Conservation (phyloP, 1,140 invertebrate species). For the Drosophila suzukii region DNA sequence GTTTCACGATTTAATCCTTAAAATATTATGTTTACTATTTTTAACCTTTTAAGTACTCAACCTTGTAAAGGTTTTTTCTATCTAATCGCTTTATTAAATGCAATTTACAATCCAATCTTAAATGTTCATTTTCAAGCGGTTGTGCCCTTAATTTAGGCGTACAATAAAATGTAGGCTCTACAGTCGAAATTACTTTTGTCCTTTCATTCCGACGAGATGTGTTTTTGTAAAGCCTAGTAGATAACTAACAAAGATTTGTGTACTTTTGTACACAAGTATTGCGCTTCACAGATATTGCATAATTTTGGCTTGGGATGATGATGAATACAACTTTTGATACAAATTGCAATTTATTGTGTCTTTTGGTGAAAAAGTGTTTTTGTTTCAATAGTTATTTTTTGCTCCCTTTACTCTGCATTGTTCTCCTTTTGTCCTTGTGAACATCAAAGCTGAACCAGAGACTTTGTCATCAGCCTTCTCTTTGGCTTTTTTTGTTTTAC, state of each 20-base stretch:
- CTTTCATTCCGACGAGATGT: conserved; percentile 9
- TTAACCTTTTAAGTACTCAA: no score
- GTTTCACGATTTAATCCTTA: no score
- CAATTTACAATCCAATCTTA: background rate
- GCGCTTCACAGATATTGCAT: conserved; percentile 16
- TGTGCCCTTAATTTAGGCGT: background rate
- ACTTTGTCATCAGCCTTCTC: conserved; percentile 67
- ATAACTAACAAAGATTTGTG: conserved; percentile 18
- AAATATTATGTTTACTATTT: background rate
- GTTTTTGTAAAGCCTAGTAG: background rate
- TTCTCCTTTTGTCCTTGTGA: conserved; percentile 67
- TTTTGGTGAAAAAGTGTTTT: conserved; percentile 65
- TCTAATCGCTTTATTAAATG: background rate
- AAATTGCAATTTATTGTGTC: conserved; percentile 68
- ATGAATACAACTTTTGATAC: conserved; percentile 64
- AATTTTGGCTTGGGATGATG: conserved; percentile 35
- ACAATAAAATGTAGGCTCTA: conserved; percentile 8
- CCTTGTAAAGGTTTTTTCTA: no score
- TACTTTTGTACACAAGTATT: conserved; percentile 15
- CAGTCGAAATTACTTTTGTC: conserved; percentile 16
- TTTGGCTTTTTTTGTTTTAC: conserved; percentile 36
- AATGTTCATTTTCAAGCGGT: background rate
- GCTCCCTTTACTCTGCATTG: conserved; percentile 38
- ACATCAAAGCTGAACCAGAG: conserved; percentile 67
- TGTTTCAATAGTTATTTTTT: conserved; percentile 68